phyloP scores from a whole-genome alignment of 2,113 vertebrate species.

The Eulemur macaco region DNA sequence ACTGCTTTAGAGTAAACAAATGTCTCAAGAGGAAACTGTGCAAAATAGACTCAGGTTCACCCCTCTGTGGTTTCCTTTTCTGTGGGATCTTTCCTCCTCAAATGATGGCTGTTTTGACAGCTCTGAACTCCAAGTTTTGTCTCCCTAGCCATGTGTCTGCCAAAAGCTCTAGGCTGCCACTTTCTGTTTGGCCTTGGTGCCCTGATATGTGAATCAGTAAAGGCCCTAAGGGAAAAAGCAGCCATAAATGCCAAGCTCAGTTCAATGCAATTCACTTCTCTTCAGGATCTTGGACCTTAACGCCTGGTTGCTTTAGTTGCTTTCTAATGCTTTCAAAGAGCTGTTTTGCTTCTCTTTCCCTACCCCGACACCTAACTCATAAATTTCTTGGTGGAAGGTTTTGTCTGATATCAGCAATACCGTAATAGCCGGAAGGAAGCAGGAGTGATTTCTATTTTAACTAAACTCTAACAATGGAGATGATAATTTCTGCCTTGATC shows the following conservation, averaged over 20 bases:
- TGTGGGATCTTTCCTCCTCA: neutral
- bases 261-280: neutral
- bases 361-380: neutral
- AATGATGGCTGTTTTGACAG: neutral
- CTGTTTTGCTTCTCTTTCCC: neutral
- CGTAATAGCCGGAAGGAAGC: neutral
- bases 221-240: neutral
- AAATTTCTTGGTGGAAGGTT: neutral
- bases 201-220: conserved; percentile 25
- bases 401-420: neutral
- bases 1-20: neutral
- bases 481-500: neutral
- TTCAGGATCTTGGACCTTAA: neutral
- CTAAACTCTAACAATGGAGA: neutral
- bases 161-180: neutral
- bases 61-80: neutral
- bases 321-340: conserved; percentile 10
- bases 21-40: neutral
- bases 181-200: neutral
- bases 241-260: neutral
- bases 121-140: neutral
- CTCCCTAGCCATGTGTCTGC: neutral
- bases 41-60: neutral
- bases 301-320: neutral
- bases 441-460: neutral